Conservation (phyloP, 1,140 invertebrate genomes). For the Samia ricini region DNA sequence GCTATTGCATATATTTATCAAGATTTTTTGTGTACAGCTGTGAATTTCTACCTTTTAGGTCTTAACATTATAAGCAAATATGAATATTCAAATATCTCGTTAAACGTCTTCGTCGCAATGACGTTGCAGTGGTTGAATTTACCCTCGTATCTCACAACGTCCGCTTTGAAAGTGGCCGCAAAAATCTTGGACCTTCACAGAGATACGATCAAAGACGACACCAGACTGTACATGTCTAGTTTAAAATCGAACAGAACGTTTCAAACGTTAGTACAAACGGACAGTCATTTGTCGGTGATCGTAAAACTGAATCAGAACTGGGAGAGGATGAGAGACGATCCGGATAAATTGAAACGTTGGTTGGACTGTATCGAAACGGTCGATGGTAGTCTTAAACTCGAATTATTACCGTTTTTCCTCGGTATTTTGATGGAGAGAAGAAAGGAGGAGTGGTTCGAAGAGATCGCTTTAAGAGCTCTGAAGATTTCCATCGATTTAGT, state of each 20-base stretch:
- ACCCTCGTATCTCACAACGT: conserved; percentile 54
- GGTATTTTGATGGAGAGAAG: conserved; percentile 45
- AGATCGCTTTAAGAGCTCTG: conserved; percentile 38
- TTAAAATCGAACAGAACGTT: conserved; percentile 53
- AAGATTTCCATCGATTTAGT: conserved; percentile 40
- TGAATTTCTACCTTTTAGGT: conserved; percentile 29
- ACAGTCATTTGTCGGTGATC: conserved; percentile 41
- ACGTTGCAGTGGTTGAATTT: conserved; percentile 42
- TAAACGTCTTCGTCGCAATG: conserved; percentile 28
- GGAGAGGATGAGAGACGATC: conserved; percentile 50
- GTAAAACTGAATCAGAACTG: conserved; percentile 52
- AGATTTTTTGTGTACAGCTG: no score
- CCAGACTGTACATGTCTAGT: conserved; percentile 45
- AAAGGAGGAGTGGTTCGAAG: conserved; percentile 34
- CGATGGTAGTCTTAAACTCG: conserved; percentile 38
- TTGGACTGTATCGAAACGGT: conserved; percentile 33
- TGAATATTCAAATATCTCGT: conserved; percentile 33
- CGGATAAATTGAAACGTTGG: conserved; percentile 51
- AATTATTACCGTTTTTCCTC: conserved; percentile 50
- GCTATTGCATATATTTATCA: no score
- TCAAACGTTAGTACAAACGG: conserved; percentile 45
- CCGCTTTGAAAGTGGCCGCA: conserved; percentile 48
- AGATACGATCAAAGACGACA: conserved; percentile 32
- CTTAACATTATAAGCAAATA: conserved; percentile 60
- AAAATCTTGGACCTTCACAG: conserved; percentile 53